Evolutionary conservation across 1,140 invertebrate genomes (phyloP).

Genomic region (Halictus rubicundus): DNA sequence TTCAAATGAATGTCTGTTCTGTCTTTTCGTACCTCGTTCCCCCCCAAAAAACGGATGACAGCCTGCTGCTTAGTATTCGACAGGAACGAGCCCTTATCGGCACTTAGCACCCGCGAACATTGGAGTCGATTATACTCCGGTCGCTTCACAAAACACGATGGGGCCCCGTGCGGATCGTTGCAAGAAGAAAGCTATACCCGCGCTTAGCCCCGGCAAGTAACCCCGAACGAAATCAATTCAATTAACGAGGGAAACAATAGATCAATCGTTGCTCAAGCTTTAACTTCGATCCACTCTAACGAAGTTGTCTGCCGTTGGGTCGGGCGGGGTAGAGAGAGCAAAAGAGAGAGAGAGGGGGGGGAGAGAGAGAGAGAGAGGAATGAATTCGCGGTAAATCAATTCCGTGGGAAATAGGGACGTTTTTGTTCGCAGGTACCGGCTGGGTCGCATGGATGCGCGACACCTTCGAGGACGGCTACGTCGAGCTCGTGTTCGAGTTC

Average conservation of each 20-base stretch:
- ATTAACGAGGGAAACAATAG: conserved; percentile 48
- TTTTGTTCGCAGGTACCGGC: conserved; percentile 83
- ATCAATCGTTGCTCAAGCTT: conserved; percentile 38
- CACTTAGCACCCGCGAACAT: conserved; percentile 15
- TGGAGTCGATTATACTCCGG: background rate
- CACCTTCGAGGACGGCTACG: conserved; percentile 78
- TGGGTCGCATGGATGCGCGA: conserved; percentile 91
- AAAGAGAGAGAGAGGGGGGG: too few species aligned
- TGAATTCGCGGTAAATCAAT: conserved; percentile 25
- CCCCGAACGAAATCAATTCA: conserved; percentile 38
- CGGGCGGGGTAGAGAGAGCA: too few species aligned
- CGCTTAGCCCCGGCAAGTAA: conserved; percentile 1
- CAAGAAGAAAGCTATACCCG: background rate
- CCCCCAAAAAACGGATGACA: background rate
- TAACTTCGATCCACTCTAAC: conserved; percentile 34
- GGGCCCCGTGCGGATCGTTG: background rate
- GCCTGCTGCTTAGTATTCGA: background rate
- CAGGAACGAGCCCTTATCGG: background rate
- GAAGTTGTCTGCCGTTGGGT: conserved; percentile 11
- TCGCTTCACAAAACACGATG: conserved; percentile 21
- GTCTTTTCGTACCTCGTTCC: background rate
- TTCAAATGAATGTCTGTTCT: too few species aligned
- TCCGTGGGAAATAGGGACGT: conserved; percentile 12
- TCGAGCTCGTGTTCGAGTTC: conserved; percentile 86
- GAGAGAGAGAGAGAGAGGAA: background rate